A percentile compares a stretch with the other conserved stretches of the same genome.
phyloP scores from a whole-genome alignment of 1,140 invertebrate genomes.

The Nephila pilipes region DNA sequence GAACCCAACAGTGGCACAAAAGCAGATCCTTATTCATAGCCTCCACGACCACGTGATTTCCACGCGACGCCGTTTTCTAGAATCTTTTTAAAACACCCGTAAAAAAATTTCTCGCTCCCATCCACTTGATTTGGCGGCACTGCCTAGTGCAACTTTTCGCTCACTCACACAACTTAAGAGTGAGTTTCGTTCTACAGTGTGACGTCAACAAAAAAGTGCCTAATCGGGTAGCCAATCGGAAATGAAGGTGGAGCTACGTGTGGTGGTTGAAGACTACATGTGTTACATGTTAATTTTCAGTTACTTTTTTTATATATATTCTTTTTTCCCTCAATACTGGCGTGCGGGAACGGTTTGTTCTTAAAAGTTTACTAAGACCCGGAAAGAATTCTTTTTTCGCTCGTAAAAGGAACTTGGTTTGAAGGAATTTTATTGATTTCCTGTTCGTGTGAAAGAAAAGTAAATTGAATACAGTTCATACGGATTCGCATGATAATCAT shows the following conservation, averaged over 20 bases:
- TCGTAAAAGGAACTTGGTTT: constrained; percentile 17
- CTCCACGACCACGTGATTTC: constrained; percentile 54
- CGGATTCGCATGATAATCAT: background rate
- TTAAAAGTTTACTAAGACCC: background rate
- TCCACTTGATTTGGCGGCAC: constrained; percentile 52
- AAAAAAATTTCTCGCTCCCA: constrained; percentile 3
- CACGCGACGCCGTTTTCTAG: constrained; percentile 25
- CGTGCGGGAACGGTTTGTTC: background rate
- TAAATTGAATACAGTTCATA: background rate
- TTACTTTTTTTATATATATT: background rate
- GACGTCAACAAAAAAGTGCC: constrained; percentile 63
- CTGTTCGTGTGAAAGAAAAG: constrained; percentile 6
- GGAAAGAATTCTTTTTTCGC: background rate
- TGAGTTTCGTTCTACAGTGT: constrained; percentile 44
- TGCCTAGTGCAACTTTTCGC: constrained; percentile 26
- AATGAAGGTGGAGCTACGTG: constrained; percentile 58
- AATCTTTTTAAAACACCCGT: constrained; percentile 46
- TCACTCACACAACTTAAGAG: constrained; percentile 50
- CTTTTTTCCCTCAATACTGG: background rate
- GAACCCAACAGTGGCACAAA: background rate
- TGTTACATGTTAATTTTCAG: constrained; percentile 62
- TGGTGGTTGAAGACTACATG: constrained; percentile 51
- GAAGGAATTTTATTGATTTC: constrained; percentile 24
- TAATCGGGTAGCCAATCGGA: constrained; percentile 69
- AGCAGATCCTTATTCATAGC: background rate